phyloP scores from a whole-genome alignment of 2,113 vertebrate species.

The Epinephelus cyanopodus region DNA sequence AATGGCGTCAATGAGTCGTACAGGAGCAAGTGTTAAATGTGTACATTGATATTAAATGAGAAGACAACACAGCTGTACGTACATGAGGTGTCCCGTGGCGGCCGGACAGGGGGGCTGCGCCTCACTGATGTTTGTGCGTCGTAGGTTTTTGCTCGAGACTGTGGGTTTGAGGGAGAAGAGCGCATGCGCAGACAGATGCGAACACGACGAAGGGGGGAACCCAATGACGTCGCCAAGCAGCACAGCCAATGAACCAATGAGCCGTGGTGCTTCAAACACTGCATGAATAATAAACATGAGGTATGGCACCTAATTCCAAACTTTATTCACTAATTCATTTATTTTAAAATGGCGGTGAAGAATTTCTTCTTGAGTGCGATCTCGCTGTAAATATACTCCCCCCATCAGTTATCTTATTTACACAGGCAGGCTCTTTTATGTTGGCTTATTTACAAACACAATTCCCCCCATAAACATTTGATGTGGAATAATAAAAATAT shows the following conservation, averaged over 20 bases:
- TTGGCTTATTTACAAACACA: no score
- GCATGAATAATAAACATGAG: not conserved
- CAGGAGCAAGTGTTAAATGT: not conserved
- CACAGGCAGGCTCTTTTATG: no score
- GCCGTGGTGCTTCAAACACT: not conserved
- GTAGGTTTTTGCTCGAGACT: not conserved
- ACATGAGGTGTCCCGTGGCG: slow-evolving; percentile 7
- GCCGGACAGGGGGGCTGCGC: slow-evolving; percentile 1
- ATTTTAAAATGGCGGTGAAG: no score
- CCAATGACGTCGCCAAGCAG: slow-evolving; percentile 66
- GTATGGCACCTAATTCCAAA: no score
- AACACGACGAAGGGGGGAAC: slow-evolving; percentile 54
- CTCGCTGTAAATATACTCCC: no score
- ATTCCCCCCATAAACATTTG: no score
- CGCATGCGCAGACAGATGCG: slow-evolving; percentile 60
- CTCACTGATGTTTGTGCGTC: not conserved
- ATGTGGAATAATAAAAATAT: no score
- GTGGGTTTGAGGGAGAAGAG: not conserved
- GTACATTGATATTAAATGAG: not conserved
- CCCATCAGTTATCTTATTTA: no score
- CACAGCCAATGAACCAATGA: slow-evolving; percentile 53
- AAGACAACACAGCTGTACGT: slow-evolving; percentile 26
- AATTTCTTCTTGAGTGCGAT: no score
- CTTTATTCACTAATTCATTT: no score
- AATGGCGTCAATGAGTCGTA: not conserved